Conservation (phyloP, 2,113 vertebrate species). For the Xiphorhynchus elegans region DNA sequence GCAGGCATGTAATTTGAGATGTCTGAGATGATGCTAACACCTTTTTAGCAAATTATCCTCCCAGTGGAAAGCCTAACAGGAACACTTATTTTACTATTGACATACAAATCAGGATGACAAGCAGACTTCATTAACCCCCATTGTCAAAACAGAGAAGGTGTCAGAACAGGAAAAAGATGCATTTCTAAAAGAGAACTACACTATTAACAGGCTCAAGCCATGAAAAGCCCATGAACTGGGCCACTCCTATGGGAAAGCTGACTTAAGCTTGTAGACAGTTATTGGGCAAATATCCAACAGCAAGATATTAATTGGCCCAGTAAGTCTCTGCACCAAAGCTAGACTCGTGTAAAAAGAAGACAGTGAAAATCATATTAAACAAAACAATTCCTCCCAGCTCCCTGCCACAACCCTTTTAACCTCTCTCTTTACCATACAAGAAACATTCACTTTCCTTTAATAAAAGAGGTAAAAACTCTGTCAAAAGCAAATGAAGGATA, state of each 20-base stretch:
- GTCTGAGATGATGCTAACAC: constrained; percentile 10
- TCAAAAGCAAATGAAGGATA: neutral
- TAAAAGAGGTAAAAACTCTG: neutral
- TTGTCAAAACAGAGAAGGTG: neutral
- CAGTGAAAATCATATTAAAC: neutral
- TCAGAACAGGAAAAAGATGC: neutral
- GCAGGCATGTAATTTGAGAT: constrained; percentile 7
- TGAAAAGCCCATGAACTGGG: neutral
- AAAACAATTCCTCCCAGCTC: neutral
- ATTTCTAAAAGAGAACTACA: neutral
- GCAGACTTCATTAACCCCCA: constrained; percentile 5
- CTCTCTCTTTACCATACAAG: neutral
- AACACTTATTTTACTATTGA: constrained; percentile 28
- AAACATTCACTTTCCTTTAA: neutral
- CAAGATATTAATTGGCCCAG: neutral
- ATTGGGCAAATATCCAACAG: neutral
- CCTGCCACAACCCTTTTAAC: neutral
- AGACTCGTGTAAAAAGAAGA: neutral
- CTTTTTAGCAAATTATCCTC: constrained; percentile 47
- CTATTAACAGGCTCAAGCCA: neutral
- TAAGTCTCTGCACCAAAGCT: neutral
- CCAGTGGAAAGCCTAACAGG: neutral
- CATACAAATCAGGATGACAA: constrained; percentile 36
- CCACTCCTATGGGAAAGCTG: neutral
- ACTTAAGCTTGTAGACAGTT: neutral